phyloP scores from a whole-genome alignment of 2,113 vertebrate species.

The Polyodon spathula region DNA sequence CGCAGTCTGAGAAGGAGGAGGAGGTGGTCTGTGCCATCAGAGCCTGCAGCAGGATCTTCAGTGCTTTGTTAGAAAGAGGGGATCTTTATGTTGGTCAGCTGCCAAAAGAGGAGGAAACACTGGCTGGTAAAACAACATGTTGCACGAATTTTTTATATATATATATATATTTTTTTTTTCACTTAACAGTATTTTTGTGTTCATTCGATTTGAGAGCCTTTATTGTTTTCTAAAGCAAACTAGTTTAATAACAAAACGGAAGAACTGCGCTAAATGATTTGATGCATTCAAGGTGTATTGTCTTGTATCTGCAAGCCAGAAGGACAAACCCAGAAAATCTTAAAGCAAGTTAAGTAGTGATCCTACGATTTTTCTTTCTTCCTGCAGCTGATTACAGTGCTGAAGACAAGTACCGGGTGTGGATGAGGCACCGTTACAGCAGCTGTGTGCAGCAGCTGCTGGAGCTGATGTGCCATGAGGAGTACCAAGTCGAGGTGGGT shows the following conservation, averaged over 20 bases:
- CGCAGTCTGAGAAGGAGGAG: slow-evolving; percentile 62
- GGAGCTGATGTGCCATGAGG: slow-evolving; percentile 58
- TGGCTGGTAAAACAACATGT: slow-evolving; percentile 35
- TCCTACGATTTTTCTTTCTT: neutral
- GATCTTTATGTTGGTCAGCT: slow-evolving; percentile 68
- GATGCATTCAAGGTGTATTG: neutral
- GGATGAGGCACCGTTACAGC: slow-evolving; percentile 81
- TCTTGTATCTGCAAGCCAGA: no score
- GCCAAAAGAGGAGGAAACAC: slow-evolving; percentile 52
- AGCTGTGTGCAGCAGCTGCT: slow-evolving; percentile 61
- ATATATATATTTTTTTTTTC: neutral
- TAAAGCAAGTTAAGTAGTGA: neutral
- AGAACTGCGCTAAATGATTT: neutral
- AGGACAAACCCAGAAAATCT: no score
- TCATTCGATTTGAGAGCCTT: neutral
- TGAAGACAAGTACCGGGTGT: slow-evolving; percentile 70
- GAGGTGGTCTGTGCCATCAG: slow-evolving; percentile 43
- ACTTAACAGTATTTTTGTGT: neutral
- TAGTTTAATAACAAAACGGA: neutral
- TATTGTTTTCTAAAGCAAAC: neutral
- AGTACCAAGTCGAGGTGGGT: slow-evolving; percentile 67
- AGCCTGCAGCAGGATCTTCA: slow-evolving; percentile 66
- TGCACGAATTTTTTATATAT: no score
- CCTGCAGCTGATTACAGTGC: slow-evolving; percentile 46
- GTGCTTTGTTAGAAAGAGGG: slow-evolving; percentile 59